These are phyloP conservation scores for Psilopsiagon aymara DNA, from an alignment of 2,113 vertebrate species.

Conservation along the genomic window DNA sequence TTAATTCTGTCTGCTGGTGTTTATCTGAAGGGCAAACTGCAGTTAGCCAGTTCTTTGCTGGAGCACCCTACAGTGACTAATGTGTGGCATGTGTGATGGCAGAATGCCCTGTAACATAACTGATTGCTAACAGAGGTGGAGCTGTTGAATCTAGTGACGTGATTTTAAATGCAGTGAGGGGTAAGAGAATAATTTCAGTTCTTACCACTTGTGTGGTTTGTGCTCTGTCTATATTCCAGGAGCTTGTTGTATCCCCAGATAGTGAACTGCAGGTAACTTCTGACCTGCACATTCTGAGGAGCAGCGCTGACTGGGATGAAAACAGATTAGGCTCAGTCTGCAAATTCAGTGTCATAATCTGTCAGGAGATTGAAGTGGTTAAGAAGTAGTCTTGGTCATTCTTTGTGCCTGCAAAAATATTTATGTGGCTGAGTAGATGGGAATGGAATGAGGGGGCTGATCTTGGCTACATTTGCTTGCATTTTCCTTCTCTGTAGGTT, in stretches of 20 bases:
- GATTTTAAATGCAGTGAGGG: not conserved
- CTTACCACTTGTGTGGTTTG: not conserved
- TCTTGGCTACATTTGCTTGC: not conserved
- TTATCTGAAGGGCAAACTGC: constrained; percentile 18
- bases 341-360: not conserved
- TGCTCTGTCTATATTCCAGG: not conserved
- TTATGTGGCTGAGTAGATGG: constrained; percentile 1
- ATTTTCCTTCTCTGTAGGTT: not conserved
- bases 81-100: not conserved
- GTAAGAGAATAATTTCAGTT: not conserved
- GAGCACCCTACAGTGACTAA: not conserved
- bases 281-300: not conserved
- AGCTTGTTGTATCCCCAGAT: not conserved
- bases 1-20: constrained; percentile 35
- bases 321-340: not conserved
- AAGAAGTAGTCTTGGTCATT: constrained; percentile 1
- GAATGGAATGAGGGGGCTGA: constrained; percentile 33
- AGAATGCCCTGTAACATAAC: not conserved
- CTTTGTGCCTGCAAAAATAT: constrained; percentile 30
- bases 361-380: not conserved
- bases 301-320: not conserved
- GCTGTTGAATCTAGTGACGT: not conserved
- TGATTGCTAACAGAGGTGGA: not conserved
- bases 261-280: not conserved
- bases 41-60: not conserved